Evolutionary conservation across 2,797 vertebrate species (phyloP), one percentile per base, ranked within the genome.

Genomic region (Halcyon smyrnensis): DNA sequence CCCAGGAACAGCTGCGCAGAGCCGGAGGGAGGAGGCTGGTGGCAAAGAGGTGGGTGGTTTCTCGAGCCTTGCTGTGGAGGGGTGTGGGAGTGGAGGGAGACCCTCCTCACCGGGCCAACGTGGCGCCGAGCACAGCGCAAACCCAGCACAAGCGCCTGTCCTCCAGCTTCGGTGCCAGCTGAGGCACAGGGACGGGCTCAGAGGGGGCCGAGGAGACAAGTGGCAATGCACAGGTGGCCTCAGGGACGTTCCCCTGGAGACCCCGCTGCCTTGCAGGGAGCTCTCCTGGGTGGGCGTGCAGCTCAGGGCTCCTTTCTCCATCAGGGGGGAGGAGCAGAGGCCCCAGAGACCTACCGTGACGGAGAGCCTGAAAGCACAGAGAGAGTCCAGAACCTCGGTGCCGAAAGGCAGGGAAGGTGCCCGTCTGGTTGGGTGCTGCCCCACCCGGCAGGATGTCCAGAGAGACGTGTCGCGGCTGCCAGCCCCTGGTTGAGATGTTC

Each of bases 261-360:
- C 51, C 28, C 27, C 28, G 28, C 51, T 53, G 51, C 51, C 28
- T 30, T 11, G 23, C 1, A 0, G 68, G 59, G 65, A 76, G 59
- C n/a, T 54, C n/a, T 51, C 37, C n/a, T 16, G 48, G 30, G 18
- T 46, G 62, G n/a, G 46, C 12, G 2, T 2, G 3, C 0, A 0
- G 51, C 39, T 36, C 36, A 10, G n/a, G 39, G 56, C n/a, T 69
- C 64, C 45, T 51, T 64, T 69, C 71, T 63, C n/a, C 2, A 0
- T 8, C 6, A 12, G 20, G 11, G 8, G 20, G 19, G 12, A 34
- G 67, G 15, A 91, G 32, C 2, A 0, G 54, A 53, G 25, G 6
- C 28, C 7, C 17, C 60, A 83, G n/a, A 46, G 50, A 76, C 37
- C 60, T 37, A 50, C 56, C 37, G 2, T 0, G 5, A n/a, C 5